Conservation (phyloP, 2,113 vertebrate genomes). For the Trochalopteron elliotii region DNA sequence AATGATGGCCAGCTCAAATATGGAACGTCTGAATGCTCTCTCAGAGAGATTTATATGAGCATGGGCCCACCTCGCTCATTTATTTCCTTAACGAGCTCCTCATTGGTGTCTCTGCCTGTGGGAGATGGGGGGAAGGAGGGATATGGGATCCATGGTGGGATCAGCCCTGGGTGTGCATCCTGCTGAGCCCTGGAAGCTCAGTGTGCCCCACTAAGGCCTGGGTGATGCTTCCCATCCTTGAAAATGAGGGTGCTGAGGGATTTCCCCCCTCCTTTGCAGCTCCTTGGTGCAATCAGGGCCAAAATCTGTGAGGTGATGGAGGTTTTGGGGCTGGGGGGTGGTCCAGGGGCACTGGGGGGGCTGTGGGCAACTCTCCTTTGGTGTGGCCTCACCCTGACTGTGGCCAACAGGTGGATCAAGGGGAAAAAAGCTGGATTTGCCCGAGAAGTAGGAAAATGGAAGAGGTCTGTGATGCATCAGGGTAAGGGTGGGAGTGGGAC, state of each 20-base stretch:
- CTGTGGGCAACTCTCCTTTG: neutral
- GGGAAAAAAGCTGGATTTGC: neutral
- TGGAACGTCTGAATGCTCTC: slow-evolving; percentile 70
- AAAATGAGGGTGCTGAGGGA: neutral
- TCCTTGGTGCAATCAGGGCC: neutral
- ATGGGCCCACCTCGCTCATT: slow-evolving; percentile 68
- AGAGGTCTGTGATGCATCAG: neutral
- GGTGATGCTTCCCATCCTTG: neutral
- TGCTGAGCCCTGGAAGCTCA: neutral
- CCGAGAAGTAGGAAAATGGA: neutral
- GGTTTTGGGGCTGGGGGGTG: neutral
- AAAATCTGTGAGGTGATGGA: neutral
- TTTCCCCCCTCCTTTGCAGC: rapidly evolving
- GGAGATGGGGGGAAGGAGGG: neutral
- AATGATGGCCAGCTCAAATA: slow-evolving; percentile 70
- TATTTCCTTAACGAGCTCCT: slow-evolving; percentile 65
- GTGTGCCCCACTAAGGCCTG: no score
- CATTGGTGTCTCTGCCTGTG: neutral
- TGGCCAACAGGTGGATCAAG: neutral
- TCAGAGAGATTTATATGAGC: slow-evolving; percentile 67
- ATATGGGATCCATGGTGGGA: neutral
- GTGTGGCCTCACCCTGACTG: neutral
- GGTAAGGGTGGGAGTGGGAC: neutral
- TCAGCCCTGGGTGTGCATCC: neutral
- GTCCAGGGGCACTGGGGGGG: neutral